Evolutionary conservation across 2,113 vertebrate genomes (phyloP).

Genomic region (Myrmecophaga tridactyla): DNA sequence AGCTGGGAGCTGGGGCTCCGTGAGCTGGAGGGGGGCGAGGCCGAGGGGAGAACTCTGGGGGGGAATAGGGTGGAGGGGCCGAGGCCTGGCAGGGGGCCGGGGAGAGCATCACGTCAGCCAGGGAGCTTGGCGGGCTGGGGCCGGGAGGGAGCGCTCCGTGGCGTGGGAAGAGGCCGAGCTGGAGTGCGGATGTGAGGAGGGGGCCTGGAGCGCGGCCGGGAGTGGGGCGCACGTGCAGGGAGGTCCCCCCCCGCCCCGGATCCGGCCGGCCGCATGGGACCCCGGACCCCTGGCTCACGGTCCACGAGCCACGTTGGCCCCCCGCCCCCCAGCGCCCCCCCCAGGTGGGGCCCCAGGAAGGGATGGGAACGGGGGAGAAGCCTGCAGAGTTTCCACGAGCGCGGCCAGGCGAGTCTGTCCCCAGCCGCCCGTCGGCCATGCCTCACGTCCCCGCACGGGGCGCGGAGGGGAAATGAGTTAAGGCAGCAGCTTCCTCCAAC

Average conservation of each 20-base stretch:
- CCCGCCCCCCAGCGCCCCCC: rapidly evolving
- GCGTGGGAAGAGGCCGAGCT: constrained; percentile 5
- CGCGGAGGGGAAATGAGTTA: constrained; percentile 6
- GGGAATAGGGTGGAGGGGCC: background rate
- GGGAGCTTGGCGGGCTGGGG: background rate
- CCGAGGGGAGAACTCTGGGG: rapidly evolving
- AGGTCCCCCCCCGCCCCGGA: background rate
- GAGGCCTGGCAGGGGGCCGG: background rate
- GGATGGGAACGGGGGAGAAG: background rate
- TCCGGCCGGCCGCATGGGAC: background rate
- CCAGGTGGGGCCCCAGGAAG: background rate
- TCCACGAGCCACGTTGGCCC: background rate
- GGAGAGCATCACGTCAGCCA: no score
- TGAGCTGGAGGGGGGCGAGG: background rate
- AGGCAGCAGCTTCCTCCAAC: constrained; percentile 9
- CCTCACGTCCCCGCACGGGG: background rate
- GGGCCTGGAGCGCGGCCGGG: background rate
- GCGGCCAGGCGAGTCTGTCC: background rate
- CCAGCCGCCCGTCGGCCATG: rapidly evolving
- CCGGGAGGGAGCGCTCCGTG: no score
- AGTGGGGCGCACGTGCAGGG: background rate
- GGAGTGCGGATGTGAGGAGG: background rate
- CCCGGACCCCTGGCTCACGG: background rate
- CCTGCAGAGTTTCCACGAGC: background rate
- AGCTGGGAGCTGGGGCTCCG: background rate